Evolutionary conservation across 2,888 invertebrate species (phyloP).

Genomic region (Creontiades dilutus): DNA sequence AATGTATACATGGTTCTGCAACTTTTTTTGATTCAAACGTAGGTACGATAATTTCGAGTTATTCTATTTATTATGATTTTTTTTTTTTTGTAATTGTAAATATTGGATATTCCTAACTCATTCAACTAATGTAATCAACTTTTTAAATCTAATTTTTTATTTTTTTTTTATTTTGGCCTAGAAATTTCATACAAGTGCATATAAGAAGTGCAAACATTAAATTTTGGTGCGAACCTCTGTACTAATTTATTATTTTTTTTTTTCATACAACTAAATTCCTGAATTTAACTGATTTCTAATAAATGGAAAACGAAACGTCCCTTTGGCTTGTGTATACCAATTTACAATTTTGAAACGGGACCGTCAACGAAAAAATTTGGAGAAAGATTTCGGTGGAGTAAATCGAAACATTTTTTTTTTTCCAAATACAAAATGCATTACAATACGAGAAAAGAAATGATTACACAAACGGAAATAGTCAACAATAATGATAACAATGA

Average conservation of each 20-base stretch:
- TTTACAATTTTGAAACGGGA: conserved; percentile 50
- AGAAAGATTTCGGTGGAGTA: conserved; percentile 33
- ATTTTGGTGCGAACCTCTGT: conserved; percentile 74
- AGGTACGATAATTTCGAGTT: conserved; percentile 67
- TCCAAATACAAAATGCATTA: conserved; percentile 28
- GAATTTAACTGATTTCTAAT: conserved; percentile 60
- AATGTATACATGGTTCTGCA: conserved; percentile 75
- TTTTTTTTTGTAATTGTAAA: conserved; percentile 69
- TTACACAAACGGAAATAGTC: conserved; percentile 65
- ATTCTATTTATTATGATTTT: conserved; percentile 72
- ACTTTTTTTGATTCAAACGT: conserved; percentile 73
- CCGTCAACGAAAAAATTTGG: not conserved
- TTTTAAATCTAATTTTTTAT: conserved; percentile 61
- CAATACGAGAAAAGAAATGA: conserved; percentile 53
- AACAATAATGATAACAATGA: conserved; percentile 66
- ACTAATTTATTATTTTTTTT: conserved; percentile 52
- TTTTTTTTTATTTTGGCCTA: conserved; percentile 73
- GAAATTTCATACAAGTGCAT: conserved; percentile 74
- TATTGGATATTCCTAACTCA: conserved; percentile 70
- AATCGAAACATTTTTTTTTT: not conserved
- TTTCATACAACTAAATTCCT: conserved; percentile 68
- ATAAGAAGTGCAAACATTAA: conserved; percentile 75
- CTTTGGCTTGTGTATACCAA: conserved; percentile 11
- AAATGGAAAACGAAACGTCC: conserved; percentile 36
- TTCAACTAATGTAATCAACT: conserved; percentile 72